Evolutionary conservation across 2,113 vertebrate species (phyloP).

Genomic region (Rhinolophus sinicus): DNA sequence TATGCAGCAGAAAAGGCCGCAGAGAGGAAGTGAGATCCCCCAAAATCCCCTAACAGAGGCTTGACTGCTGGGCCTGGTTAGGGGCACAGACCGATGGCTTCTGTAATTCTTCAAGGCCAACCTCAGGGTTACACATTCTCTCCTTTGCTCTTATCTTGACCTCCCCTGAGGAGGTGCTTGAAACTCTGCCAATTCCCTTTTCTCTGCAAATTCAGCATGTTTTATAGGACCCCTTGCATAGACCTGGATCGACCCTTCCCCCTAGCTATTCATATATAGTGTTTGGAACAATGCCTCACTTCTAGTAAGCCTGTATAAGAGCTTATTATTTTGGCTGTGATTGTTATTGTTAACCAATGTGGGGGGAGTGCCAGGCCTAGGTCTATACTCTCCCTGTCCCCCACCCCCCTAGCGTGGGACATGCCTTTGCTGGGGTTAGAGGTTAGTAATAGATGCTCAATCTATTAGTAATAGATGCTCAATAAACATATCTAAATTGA

Average conservation of each 20-base stretch:
- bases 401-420: background rate
- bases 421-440: background rate
- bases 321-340: background rate
- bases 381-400: background rate
- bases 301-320: fast-evolving
- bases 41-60: fast-evolving
- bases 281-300: background rate
- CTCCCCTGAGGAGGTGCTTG: background rate
- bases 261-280: fast-evolving
- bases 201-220: background rate
- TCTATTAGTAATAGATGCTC: background rate
- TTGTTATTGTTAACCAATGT: background rate
- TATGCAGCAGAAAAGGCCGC: background rate
- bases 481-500: background rate
- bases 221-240: background rate
- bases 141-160: background rate
- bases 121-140: fast-evolving
- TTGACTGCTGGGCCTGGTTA: too few species aligned
- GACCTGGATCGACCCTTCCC: background rate
- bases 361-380: too few species aligned
- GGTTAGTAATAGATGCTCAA: background rate
- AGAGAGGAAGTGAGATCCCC: background rate
- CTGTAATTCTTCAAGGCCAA: background rate
- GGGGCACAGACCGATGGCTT: background rate
- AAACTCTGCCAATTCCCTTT: background rate